A percentile compares a stretch with the other conserved stretches of the same genome.
Conservation (phyloP, 1,140 invertebrate genomes). For the Psilanteris sp. region DNA sequence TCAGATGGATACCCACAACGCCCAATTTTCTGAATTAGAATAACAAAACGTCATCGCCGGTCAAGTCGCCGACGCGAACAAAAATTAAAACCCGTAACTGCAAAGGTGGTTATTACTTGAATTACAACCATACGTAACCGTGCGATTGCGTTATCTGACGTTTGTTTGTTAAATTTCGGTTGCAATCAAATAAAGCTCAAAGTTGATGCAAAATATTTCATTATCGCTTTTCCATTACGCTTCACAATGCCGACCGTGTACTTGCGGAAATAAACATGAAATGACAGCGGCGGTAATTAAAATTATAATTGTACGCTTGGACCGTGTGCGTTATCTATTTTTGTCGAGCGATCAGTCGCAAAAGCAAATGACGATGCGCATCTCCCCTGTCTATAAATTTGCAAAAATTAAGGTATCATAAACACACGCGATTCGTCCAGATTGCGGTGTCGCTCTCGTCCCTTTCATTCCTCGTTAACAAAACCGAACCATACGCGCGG, state of each 20-base stretch:
- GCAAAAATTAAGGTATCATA: conserved; percentile 8
- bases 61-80: too few species aligned
- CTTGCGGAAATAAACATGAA: conserved; percentile 14
- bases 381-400: conserved; percentile 16
- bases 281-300: conserved; percentile 24
- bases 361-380: too few species aligned
- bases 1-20: too few species aligned
- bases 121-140: too few species aligned
- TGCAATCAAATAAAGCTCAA: background rate
- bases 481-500: too few species aligned
- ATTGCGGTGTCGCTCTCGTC: conserved; percentile 5
- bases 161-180: background rate
- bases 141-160: too few species aligned
- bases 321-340: conserved; percentile 19
- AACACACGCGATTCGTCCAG: conserved; percentile 1
- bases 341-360: conserved; percentile 19
- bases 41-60: too few species aligned
- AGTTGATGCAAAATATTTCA: conserved; percentile 23
- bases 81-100: too few species aligned
- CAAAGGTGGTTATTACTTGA: too few species aligned
- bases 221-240: conserved; percentile 21
- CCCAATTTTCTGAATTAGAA: too few species aligned
- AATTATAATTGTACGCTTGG: conserved; percentile 19
- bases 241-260: too few species aligned
- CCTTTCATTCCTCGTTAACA: conserved; percentile 1